Evolutionary conservation across 2,113 vertebrate genomes (phyloP).

Genomic region (Phyllostomus discolor): DNA sequence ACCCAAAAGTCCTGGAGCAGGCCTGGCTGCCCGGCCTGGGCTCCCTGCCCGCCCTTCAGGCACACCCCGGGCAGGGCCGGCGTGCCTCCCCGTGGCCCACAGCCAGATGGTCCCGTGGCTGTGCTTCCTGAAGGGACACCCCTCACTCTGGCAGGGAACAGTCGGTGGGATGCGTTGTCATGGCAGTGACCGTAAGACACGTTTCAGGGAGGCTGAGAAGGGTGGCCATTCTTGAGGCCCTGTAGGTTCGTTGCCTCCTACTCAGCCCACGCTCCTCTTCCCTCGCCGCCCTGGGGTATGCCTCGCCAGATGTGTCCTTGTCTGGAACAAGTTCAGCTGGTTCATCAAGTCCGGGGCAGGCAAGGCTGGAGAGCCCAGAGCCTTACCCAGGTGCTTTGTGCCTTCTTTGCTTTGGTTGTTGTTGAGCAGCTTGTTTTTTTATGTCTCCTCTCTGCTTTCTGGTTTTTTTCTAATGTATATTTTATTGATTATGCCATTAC

Average conservation of each 20-base stretch:
- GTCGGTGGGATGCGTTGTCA: no score
- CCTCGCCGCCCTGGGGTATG: rapidly evolving
- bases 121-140: neutral
- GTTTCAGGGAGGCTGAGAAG: neutral
- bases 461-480: no score
- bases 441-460: no score
- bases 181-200: neutral
- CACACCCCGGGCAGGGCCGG: neutral
- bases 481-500: no score
- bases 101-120: rapidly evolving
- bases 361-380: neutral
- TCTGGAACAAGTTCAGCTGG: neutral
- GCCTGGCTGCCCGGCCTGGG: neutral
- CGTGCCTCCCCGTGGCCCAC: no score
- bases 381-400: neutral
- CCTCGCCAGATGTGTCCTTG: no score
- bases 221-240: rapidly evolving
- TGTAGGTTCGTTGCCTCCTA: neutral
- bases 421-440: no score
- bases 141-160: neutral
- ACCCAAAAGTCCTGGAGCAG: neutral
- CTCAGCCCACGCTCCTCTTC: rapidly evolving
- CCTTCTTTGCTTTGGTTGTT: rapidly evolving
- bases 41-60: no score
- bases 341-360: neutral